Base-by-base conservation (phyloP, 1,140 invertebrate species). In the Lucilia sericata region DNA sequence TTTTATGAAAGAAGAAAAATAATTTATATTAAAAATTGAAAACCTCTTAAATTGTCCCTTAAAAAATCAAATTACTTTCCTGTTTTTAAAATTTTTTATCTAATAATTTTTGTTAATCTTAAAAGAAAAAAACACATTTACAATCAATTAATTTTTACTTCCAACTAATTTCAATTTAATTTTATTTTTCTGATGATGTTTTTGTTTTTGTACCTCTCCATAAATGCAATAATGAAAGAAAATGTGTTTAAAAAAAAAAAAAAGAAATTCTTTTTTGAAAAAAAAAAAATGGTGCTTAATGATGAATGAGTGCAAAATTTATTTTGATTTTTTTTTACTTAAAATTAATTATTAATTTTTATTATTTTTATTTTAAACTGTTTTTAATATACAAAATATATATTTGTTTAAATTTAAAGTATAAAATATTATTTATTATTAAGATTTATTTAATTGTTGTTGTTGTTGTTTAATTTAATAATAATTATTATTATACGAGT, bases 201-300 rank as follows among this genome's bases (percentile, higher is more conserved):
- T 19, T 78, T 78, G 5, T n/a, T 78, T 42, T 82, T 82, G 82
- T 65, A 70, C 60, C 51, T 82, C 51, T 82, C 34, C 34, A 42
- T 70, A 82, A 82, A 82, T 82, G 85, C 65, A 82, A 84, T 80
- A 82, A 80, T 84, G 14, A 60, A 30, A 30, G 12, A 36, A 80
- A 80, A 42, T 80, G 47, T 80, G 36, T 19, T 47, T 2, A 49
- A 49, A 49, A 49, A 49, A 55, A 49, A 49, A 49, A 49, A 49
- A 49, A 55, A 55, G 51, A 55, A 55, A 55, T 55, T 55, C 51
- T 55, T 55, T 55, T 55, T 17, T n/a, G 9, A 12, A 12, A 14
- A 55, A 17, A 10, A 14, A 55, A 55, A 55, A 55, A 2, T 55
- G 9, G 51, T 55, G 51, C 51, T 55, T 55, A 55, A 55, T 55